A percentile compares a stretch with the other conserved stretches of the same genome.
Conservation (phyloP, 2,888 invertebrate genomes). For the Oxyscelio sp. region DNA sequence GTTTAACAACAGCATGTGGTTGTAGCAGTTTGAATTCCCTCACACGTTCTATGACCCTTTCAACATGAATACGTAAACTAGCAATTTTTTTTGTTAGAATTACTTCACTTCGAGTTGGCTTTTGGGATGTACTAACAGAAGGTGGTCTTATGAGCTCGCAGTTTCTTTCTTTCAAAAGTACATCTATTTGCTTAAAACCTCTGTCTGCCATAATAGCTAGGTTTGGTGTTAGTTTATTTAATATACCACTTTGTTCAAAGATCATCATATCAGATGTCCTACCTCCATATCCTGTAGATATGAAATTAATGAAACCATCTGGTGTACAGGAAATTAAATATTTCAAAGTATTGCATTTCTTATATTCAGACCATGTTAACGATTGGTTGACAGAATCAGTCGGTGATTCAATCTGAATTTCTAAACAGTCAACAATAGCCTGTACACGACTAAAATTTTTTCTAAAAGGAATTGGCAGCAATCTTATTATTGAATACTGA, state of each 20-base stretch:
- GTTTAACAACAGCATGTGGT: constrained; percentile 40
- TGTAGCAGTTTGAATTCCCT: constrained; percentile 60
- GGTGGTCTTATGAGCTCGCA: constrained; percentile 52
- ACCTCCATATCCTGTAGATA: constrained; percentile 84
- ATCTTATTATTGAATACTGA: background rate
- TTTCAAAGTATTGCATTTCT: constrained; percentile 80
- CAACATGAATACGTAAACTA: constrained; percentile 81
- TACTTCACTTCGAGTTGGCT: constrained; percentile 69
- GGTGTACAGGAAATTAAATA: constrained; percentile 82
- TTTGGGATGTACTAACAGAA: constrained; percentile 30
- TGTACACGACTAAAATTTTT: constrained; percentile 71
- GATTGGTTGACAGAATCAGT: constrained; percentile 78
- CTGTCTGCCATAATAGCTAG: constrained; percentile 68
- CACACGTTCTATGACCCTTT: constrained; percentile 78
- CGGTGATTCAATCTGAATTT: constrained; percentile 82
- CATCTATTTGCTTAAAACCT: constrained; percentile 65
- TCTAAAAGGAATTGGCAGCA: constrained; percentile 73
- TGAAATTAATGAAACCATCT: constrained; percentile 82
- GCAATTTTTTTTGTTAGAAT: constrained; percentile 78
- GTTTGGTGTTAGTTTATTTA: constrained; percentile 65
- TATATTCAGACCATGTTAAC: constrained; percentile 82
- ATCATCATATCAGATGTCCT: constrained; percentile 76
- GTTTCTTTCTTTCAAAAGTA: constrained; percentile 26
- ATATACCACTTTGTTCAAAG: constrained; percentile 72
- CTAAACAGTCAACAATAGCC: constrained; percentile 81